These are phyloP conservation scores for Drosophila murphyi DNA, from an alignment of 1,140 invertebrate genomes.

Conservation along the genomic window DNA sequence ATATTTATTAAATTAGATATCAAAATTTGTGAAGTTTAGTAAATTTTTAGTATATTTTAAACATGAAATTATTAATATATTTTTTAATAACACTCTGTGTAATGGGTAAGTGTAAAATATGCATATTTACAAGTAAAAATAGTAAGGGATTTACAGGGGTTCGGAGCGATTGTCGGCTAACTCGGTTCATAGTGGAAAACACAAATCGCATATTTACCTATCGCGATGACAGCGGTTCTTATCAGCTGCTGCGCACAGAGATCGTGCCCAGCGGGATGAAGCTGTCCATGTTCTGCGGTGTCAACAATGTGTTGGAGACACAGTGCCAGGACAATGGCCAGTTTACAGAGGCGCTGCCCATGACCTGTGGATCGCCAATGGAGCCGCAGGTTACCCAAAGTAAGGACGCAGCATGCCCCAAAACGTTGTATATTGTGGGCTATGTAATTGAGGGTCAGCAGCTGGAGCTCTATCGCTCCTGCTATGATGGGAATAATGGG, in stretches of 20 bases:
- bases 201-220: slow-evolving; percentile 61
- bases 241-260: slow-evolving; percentile 53
- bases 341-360: slow-evolving; percentile 38
- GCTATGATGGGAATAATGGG: slow-evolving; percentile 39
- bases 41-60: slow-evolving; percentile 8
- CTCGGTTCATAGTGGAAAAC: slow-evolving; percentile 32
- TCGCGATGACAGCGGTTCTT: slow-evolving; percentile 38
- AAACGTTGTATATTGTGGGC: slow-evolving; percentile 48
- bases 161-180: slow-evolving; percentile 33
- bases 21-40: background rate
- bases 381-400: slow-evolving; percentile 3
- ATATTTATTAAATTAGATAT: background rate
- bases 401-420: slow-evolving; percentile 22
- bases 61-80: slow-evolving; percentile 16
- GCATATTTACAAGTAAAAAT: no score
- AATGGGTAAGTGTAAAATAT: slow-evolving; percentile 15
- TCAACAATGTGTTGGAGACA: slow-evolving; percentile 30
- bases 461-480: slow-evolving; percentile 61
- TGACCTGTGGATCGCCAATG: slow-evolving; percentile 53
- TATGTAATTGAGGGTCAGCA: slow-evolving; percentile 31
- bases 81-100: background rate
- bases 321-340: slow-evolving; percentile 41
- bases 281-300: slow-evolving; percentile 47
- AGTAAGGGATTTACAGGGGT: background rate
- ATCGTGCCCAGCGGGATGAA: slow-evolving; percentile 45